Evolutionary conservation across 2,888 invertebrate species (phyloP).

Genomic region (Euplexia lucipara): DNA sequence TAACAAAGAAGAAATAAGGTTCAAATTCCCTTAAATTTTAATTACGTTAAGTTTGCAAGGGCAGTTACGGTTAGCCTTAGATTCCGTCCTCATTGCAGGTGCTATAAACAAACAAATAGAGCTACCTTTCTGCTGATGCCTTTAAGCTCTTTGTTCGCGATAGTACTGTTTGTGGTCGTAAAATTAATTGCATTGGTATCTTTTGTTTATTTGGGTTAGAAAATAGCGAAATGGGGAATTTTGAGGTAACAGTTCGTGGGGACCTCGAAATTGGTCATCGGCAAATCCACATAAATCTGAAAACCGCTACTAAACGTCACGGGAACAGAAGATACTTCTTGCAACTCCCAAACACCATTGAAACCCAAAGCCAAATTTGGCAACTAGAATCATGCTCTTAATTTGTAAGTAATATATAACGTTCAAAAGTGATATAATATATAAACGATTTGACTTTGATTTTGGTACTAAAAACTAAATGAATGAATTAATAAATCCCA

Average conservation of each 20-base stretch:
- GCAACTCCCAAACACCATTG: no score
- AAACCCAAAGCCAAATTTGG: background rate
- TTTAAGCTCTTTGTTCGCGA: conserved; percentile 41
- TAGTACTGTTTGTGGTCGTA: conserved; percentile 38
- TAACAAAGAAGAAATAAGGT: background rate
- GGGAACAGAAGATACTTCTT: no score
- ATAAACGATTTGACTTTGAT: no score
- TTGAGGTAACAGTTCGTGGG: background rate
- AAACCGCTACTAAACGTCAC: background rate
- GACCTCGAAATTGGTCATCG: background rate
- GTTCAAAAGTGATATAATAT: no score
- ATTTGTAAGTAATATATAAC: no score
- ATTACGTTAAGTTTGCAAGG: conserved; percentile 22
- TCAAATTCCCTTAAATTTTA: conserved; percentile 4
- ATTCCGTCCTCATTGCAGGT: conserved; percentile 67
- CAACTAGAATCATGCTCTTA: no score
- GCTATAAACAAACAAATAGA: conserved; percentile 69
- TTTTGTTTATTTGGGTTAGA: conserved; percentile 29
- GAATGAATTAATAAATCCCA: no score
- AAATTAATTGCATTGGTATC: conserved; percentile 52
- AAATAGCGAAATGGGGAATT: background rate
- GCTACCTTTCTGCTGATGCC: conserved; percentile 58
- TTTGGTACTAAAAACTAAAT: no score
- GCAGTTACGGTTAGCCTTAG: conserved; percentile 50
- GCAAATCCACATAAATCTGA: background rate